Base-by-base conservation (phyloP, 2,113 vertebrate genomes). In the Nannospalax galili region DNA sequence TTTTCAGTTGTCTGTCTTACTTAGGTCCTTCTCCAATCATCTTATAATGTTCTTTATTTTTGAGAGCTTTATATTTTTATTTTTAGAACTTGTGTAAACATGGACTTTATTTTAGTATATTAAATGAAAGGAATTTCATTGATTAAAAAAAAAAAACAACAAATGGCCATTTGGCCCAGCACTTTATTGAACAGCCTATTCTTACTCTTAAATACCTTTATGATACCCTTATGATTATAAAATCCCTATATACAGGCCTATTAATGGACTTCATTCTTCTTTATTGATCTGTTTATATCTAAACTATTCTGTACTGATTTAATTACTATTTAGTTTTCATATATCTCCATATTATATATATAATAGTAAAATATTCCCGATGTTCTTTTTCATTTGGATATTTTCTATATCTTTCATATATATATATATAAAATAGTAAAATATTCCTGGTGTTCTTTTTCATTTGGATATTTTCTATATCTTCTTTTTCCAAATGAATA, bases 391-490 rank as follows among this genome's bases (percentile, higher is more conserved):
- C 56, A 11, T 84, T 84, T 88, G 79, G 8, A 32, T 95, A 58
- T 93, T 95, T 88, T 84, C 19, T 58, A 26, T 91, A 26, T 84
- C 48, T 90, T 78, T n/a, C n/a, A n/a, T n/a, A n/a, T n/a, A n/a
- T n/a, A n/a, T n/a, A n/a, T n/a, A n/a, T n/a, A n/a, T n/a, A n/a
- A n/a, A n/a, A n/a, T n/a, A n/a, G n/a, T n/a, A n/a, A n/a, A n/a
- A n/a, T n/a, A n/a, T n/a, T n/a, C n/a, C n/a, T n/a, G n/a, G n/a
- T n/a, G n/a, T n/a, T n/a, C n/a, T n/a, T n/a, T n/a, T n/a, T n/a
- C n/a, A n/a, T n/a, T n/a, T n/a, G n/a, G n/a, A n/a, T n/a, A n/a
- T n/a, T n/a, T n/a, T n/a, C n/a, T n/a, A n/a, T n/a, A n/a, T n/a
- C n/a, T n/a, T n/a, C n/a, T 11, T 84, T 22, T 82, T 87, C 48